Base-by-base conservation (phyloP, 2,888 invertebrate species). In the Tenthredo amoena region DNA sequence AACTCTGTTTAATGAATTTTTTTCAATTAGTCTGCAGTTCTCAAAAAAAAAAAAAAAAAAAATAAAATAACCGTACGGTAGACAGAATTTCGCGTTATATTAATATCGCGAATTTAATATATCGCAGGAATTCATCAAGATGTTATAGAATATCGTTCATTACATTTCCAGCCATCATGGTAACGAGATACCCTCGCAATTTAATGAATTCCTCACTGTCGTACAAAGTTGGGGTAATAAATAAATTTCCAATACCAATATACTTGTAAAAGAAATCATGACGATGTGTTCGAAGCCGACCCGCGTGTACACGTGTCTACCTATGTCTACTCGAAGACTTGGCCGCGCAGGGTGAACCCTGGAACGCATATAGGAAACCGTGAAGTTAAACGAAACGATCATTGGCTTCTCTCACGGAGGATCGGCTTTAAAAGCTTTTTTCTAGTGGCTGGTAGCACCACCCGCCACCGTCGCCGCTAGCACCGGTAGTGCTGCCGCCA, bases 401-500 rank as follows among this genome's bases (percentile, higher is more conserved):
- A 34, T 37, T 47, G 84, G 50, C 71, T 50, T 62, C 40, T 62
- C 82, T 65, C 43, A 68, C 85, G 87, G 85, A 86, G 86, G 79
- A 86, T 88, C 87, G 87, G 86, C 87, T 89, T 88, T 87, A 89
- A 89, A 88, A 87, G 87, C 85, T 88, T 87, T 86, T 71, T 37
- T 71, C 43, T 43, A 40, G 77, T 50, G 77, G 77, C 55, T 34
- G 50, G 77, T 77, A 34, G 31, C 77, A 50, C 77, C 77, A 21
- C 31, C 31, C 50, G 31, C 50, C 31, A 55, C 81, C 34, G 37
- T 40, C 40, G 40, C n/a, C 62, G 62, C 37, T 37, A 83, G 18
- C 86, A 58, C 82, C 85, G 84, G 83, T 65, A 85, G 55, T 68
- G 40, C 68, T 74, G 77, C 82, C 84, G 79, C 85, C 85, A 86